Conservation (phyloP, 2,888 invertebrate species). For the Cancer borealis region DNA sequence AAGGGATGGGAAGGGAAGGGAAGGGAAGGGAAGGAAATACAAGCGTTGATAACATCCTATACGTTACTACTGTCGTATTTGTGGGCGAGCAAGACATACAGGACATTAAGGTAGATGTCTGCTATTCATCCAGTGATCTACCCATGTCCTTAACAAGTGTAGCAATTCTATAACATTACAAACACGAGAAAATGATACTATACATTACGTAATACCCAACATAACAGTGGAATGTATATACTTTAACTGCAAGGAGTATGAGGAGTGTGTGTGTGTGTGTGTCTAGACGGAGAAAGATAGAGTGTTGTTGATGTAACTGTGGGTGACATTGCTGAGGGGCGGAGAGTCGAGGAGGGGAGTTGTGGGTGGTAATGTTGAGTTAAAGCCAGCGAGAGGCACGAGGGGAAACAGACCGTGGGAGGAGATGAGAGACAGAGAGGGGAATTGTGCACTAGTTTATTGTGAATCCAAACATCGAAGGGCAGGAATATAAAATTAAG, state of each 20-base stretch:
- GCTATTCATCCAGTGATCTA: neutral
- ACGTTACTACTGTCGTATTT: neutral
- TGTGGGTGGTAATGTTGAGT: neutral
- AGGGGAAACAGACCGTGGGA: neutral
- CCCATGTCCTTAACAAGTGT: neutral
- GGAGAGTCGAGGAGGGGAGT: neutral
- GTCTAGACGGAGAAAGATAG: neutral
- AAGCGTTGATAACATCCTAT: no score
- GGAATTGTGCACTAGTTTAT: neutral
- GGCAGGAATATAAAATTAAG: neutral
- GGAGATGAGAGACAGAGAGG: neutral
- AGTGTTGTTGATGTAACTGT: neutral
- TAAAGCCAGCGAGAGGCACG: neutral
- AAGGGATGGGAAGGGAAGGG: neutral
- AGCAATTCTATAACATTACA: neutral
- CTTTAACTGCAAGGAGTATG: neutral
- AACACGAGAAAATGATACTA: neutral
- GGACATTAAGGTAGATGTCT: neutral
- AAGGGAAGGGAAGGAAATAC: neutral
- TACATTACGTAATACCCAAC: neutral
- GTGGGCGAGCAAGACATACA: neutral
- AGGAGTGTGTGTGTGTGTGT: neutral
- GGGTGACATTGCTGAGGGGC: neutral
- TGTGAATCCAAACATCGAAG: slow-evolving; percentile 24
- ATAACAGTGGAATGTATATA: neutral